These are phyloP conservation scores for Orthosia cruda DNA, from an alignment of 2,888 invertebrate species.

Conservation along the genomic window DNA sequence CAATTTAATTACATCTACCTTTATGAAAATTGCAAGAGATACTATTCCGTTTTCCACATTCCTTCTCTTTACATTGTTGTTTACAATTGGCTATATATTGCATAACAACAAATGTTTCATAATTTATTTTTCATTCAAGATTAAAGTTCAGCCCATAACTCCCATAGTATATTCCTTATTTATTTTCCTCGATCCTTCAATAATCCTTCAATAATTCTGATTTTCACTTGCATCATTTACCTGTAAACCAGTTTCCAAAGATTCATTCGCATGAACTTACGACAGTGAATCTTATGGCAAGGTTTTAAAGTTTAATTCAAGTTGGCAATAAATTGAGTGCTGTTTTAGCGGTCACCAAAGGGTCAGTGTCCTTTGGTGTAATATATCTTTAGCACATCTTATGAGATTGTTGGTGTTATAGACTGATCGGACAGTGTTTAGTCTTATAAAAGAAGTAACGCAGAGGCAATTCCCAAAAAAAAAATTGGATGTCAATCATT, in stretches of 20 bases:
- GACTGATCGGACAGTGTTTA: background rate
- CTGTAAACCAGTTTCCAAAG: conserved; percentile 20
- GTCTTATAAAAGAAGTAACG: background rate
- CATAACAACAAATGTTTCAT: conserved; percentile 33
- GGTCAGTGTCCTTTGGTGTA: conserved; percentile 12
- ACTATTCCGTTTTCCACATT: conserved; percentile 32
- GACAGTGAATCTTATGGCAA: background rate
- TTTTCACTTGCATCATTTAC: conserved; percentile 20
- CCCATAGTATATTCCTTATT: background rate
- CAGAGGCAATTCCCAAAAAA: too few relatives aligned
- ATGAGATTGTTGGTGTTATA: background rate
- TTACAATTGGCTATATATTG: conserved; percentile 15
- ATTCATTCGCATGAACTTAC: background rate
- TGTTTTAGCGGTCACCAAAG: conserved; percentile 3
- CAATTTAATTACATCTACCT: background rate
- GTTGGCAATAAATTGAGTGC: background rate
- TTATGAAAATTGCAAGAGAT: conserved; percentile 23
- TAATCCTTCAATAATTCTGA: background rate
- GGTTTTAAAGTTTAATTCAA: background rate
- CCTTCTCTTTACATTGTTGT: background rate
- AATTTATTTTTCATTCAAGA: background rate
- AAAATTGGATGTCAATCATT: too few relatives aligned
- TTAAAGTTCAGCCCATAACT: too few relatives aligned
- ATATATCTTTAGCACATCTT: background rate
- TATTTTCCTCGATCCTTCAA: background rate